Base-by-base conservation (phyloP, 2,113 vertebrate genomes). In the Dicaeum eximium region DNA sequence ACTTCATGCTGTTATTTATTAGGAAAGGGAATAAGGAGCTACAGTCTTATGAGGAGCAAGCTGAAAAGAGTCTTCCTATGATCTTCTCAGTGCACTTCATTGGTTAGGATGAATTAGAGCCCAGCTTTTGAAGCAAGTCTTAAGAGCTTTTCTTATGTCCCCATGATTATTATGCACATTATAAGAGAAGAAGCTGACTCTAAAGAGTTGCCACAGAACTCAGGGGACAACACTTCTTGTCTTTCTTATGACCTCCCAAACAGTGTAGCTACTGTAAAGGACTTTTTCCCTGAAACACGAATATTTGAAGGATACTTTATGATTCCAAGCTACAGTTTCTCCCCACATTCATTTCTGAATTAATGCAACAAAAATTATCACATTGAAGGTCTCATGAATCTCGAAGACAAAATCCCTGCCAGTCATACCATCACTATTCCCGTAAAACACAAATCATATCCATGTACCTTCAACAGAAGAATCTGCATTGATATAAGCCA, bases 401-500 rank as follows among this genome's bases (percentile, higher is more conserved):
- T 37, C 20, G 56, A 73, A 64, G 20, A 4, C 13, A 82, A 94
- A 86, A 80, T 51, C 47, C 20, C 18, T 80, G 38, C 10, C 13
- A 35, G 38, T 35, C 30, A 77, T 45, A 78, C 4, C 14, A 69
- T 30, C 44, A 56, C 35, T 40, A 19, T 19, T 54, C 8, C 58
- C 51, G 14, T 13, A 88, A 66, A 95, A 70, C 14, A 22, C 15
- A 78, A 71, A 10, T n/a, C 14, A 78, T 25, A 70, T 45, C 6
- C 15, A 84, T 9, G 48, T 71, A 99, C 99, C 99, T 98, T 99
- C 99, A 2, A 99, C 97, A 24, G 99, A 98, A 54, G 99, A 99
- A 97, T 99, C 99, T 42, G 99, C 99, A 75, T 99, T 99, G 93
- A 99, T 98, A 75, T 99, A 99, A 61, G 99, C 99, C 70, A 99